These are phyloP conservation scores for Salvelinus sp. DNA, from an alignment of 2,113 vertebrate species.

Conservation along the genomic window DNA sequence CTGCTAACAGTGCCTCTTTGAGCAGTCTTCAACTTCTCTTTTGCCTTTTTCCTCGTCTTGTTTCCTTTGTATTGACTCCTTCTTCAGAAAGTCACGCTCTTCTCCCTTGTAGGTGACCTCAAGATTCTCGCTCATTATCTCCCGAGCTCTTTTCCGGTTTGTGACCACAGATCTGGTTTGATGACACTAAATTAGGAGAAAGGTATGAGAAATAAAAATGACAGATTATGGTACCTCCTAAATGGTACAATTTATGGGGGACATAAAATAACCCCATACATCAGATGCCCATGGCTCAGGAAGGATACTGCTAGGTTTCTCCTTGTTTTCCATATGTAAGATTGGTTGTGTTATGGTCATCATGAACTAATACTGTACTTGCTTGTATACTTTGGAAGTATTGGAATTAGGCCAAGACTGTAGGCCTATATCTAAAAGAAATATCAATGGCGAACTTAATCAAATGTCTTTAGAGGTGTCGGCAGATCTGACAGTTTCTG, in stretches of 20 bases:
- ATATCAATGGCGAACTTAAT: too few species aligned
- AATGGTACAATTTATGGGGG: not conserved
- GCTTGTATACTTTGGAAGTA: too few species aligned
- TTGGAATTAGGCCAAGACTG: too few species aligned
- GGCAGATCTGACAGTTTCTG: too few species aligned
- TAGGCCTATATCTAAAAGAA: too few species aligned
- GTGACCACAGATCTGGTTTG: slow-evolving; percentile 89
- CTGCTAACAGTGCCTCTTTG: slow-evolving; percentile 71
- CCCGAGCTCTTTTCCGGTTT: slow-evolving; percentile 87
- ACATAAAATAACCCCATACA: too few species aligned
- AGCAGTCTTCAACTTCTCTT: slow-evolving; percentile 81
- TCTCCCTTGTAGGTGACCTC: slow-evolving; percentile 86
- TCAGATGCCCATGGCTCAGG: too few species aligned
- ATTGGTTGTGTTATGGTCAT: too few species aligned
- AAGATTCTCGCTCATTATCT: slow-evolving; percentile 86
- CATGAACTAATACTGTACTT: too few species aligned
- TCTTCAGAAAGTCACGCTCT: slow-evolving; percentile 77
- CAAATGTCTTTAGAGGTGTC: too few species aligned
- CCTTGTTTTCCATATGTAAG: too few species aligned
- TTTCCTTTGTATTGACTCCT: slow-evolving; percentile 77
- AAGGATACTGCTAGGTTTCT: too few species aligned
- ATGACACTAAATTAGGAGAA: slow-evolving; percentile 81
- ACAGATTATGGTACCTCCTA: not conserved
- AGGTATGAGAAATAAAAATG: not conserved
- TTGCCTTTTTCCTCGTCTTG: slow-evolving; percentile 81